Conservation (phyloP, 2,888 invertebrate genomes). For the Sussaba pulchella region DNA sequence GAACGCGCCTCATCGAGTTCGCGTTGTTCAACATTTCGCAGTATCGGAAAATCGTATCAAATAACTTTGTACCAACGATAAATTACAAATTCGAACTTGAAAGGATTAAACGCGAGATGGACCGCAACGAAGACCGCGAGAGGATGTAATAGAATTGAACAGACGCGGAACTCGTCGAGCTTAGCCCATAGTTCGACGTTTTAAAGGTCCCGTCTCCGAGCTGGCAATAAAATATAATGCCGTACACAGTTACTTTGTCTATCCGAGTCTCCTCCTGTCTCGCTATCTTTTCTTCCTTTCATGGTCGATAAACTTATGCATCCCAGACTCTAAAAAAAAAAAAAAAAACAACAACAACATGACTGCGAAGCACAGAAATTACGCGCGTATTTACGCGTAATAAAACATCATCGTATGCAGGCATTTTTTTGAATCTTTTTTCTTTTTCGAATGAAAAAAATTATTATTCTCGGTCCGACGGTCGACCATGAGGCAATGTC, state of each 20-base stretch:
- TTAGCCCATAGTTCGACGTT: constrained; percentile 67
- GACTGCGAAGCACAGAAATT: constrained; percentile 42
- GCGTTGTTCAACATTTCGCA: constrained; percentile 33
- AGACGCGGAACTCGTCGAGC: constrained; percentile 59
- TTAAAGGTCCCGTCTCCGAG: constrained; percentile 67
- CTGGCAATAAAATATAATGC: constrained; percentile 70
- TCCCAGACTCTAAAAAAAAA: constrained; percentile 25
- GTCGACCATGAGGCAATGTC: constrained; percentile 13
- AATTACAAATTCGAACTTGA: constrained; percentile 30
- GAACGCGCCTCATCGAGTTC: constrained; percentile 3
- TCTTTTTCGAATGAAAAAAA: background rate
- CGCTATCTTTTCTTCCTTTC: constrained; percentile 55
- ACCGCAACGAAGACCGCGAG: constrained; percentile 3
- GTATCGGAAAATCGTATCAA: constrained; percentile 40
- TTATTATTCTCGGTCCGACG: background rate
- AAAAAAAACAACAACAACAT: constrained; percentile 53
- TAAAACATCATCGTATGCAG: constrained; percentile 60
- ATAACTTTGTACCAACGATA: constrained; percentile 51
- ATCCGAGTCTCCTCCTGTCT: constrained; percentile 53
- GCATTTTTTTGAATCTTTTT: too few species aligned
- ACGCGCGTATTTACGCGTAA: constrained; percentile 55
- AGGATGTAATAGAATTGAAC: constrained; percentile 15
- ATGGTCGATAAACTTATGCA: constrained; percentile 69
- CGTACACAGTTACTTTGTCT: constrained; percentile 67
- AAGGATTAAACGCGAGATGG: background rate